Evolutionary conservation across 2,888 invertebrate genomes (phyloP).

Genomic region (Callinectes sapidus): DNA sequence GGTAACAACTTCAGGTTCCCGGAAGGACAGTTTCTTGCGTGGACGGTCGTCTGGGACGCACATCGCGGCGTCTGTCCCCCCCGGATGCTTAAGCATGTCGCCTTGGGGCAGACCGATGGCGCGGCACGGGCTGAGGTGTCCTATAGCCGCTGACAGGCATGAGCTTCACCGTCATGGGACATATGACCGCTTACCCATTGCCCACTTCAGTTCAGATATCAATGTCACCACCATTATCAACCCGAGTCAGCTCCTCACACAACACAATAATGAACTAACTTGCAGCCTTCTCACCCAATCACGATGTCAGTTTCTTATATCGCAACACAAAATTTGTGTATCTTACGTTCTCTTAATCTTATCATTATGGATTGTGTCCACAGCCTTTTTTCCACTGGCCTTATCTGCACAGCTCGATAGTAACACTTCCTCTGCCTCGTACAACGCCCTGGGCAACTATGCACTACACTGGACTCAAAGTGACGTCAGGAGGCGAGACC

Average conservation of each 20-base stretch:
- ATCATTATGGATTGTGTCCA: background rate
- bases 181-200: constrained; percentile 35
- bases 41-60: constrained; percentile 79
- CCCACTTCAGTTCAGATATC: constrained; percentile 19
- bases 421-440: background rate
- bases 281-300: background rate
- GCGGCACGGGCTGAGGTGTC: constrained; percentile 56
- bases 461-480: constrained; percentile 8
- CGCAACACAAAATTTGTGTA: background rate
- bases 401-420: background rate
- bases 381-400: background rate
- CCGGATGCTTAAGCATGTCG: constrained; percentile 67
- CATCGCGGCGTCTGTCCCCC: constrained; percentile 72
- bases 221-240: constrained; percentile 52
- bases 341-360: background rate
- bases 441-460: background rate
- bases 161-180: constrained; percentile 49
- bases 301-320: background rate
- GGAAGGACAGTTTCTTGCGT: constrained; percentile 90
- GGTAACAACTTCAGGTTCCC: constrained; percentile 86
- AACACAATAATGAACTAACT: background rate
- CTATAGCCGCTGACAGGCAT: constrained; percentile 51
- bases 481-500: background rate
- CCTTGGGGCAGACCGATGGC: constrained; percentile 46
- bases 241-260: background rate